Conservation (phyloP, 35 echinoderm and acorn worm species). For the Amphiura filiformis region DNA sequence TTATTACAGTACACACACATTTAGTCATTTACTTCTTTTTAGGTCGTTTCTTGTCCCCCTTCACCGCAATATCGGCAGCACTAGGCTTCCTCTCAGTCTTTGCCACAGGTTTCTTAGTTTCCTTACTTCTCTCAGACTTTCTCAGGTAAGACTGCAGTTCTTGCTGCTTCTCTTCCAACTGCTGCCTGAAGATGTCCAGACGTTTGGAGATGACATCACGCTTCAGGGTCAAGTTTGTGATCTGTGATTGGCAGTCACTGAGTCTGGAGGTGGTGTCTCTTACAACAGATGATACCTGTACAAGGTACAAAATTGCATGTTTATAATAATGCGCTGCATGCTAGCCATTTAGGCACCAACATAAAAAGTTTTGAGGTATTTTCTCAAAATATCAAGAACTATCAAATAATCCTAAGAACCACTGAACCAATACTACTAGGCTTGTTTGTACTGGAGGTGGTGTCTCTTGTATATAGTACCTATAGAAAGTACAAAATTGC, state of each 20-base stretch:
- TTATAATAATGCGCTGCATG: too few relatives aligned
- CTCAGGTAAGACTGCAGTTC: constrained; percentile 65
- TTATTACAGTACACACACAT: neutral
- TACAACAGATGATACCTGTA: too few relatives aligned
- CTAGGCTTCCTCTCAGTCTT: neutral
- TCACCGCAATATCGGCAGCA: too few relatives aligned
- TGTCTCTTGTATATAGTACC: too few relatives aligned
- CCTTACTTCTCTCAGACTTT: constrained; percentile 28
- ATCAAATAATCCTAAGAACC: too few relatives aligned
- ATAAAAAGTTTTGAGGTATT: too few relatives aligned
- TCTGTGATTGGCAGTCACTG: constrained; percentile 49
- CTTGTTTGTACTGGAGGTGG: too few relatives aligned
- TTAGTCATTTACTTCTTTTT: constrained; percentile 1
- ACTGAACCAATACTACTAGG: too few relatives aligned
- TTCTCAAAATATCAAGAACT: too few relatives aligned
- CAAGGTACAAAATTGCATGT: too few relatives aligned
- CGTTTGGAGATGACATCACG: constrained; percentile 53
- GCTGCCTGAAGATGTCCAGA: constrained; percentile 52
- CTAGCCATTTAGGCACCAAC: too few relatives aligned
- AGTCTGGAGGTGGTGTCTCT: constrained; percentile 63
- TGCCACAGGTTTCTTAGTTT: neutral
- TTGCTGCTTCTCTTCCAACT: constrained; percentile 83
- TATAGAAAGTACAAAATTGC: too few relatives aligned
- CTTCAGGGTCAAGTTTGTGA: constrained; percentile 69
- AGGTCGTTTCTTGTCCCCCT: constrained; percentile 1